These are phyloP conservation scores for Colossoma macropomum DNA, from an alignment of 2,113 vertebrate genomes.

Conservation along the genomic window DNA sequence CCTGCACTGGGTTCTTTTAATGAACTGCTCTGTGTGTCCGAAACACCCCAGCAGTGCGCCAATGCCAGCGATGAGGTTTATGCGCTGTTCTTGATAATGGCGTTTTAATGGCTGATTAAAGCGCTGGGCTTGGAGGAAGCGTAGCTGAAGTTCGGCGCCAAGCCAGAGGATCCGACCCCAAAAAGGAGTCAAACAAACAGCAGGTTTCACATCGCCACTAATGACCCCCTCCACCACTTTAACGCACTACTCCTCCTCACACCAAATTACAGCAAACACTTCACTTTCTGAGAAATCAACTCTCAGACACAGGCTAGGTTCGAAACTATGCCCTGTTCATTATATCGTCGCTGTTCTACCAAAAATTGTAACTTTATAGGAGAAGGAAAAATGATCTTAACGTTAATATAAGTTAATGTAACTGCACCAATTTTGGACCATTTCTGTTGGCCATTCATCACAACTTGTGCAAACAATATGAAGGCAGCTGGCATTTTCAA, in stretches of 20 bases:
- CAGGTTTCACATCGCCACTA: slow-evolving; percentile 60
- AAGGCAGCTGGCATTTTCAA: no score
- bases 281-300: neutral
- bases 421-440: no score
- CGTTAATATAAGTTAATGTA: no score
- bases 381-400: no score
- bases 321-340: no score
- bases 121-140: slow-evolving; percentile 42
- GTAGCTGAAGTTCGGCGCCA: slow-evolving; percentile 32
- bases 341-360: no score
- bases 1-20: slow-evolving; percentile 45
- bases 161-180: slow-evolving; percentile 64
- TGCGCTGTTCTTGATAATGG: slow-evolving; percentile 63
- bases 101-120: slow-evolving; percentile 67
- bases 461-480: no score
- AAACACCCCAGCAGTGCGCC: slow-evolving; percentile 42
- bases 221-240: slow-evolving; percentile 59
- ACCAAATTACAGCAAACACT: neutral
- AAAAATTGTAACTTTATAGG: no score
- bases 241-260: slow-evolving; percentile 7
- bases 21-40: slow-evolving; percentile 56
- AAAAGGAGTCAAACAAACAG: slow-evolving; percentile 68
- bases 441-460: no score
- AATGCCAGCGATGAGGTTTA: slow-evolving; percentile 52
- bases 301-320: neutral